Base-by-base conservation (phyloP, 2,888 invertebrate species). In the Ophioninae sp. region DNA sequence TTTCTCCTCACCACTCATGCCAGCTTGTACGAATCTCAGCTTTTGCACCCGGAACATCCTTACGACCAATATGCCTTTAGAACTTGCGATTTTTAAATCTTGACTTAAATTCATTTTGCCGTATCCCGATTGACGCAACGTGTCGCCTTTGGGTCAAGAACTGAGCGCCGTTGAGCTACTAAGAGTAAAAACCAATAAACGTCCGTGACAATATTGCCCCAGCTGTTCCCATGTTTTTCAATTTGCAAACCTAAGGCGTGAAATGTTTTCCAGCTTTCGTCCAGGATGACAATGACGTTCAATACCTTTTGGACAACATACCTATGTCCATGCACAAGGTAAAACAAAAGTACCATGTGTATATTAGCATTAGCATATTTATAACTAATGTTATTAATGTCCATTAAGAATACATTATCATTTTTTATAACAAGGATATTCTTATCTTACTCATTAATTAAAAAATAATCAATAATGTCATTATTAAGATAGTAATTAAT, bases 271-370 rank as follows among this genome's bases (percentile, higher is more conserved):
- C 13, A 95, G 96, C 95, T 87, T 96, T 96, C 91, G 95, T 96
- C 89, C 95, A 96, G 93, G 95, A 94, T 91, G 96, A 95, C 93
- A 95, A 95, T 90, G 95, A 96, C 89, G 93, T 95, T 87, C 95
- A 95, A 91, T 96, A 96, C 93, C 94, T 96, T 92, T 94, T 95
- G 90, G 95, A 95, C 92, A 95, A 95, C 89, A 93, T 95, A 89
- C 94, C 94, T 87, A 93, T 93, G 87, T 90, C 94, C 86, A 93
- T 95, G 91, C 94, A 94, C 90, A 94, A 94, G 94, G 95, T 93
- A 85, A 88, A 85, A 72, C 21, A 17, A 50, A 67, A 59, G 59
- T 8, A 17, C 20, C 61, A 20, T 13, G 17, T 17, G 17, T 17
- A 50, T 50, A 50, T 50, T 50, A 17, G 13, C 13, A 13, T 50